Base-by-base conservation (phyloP, 1,140 invertebrate species). In the Drosophila erecta region DNA sequence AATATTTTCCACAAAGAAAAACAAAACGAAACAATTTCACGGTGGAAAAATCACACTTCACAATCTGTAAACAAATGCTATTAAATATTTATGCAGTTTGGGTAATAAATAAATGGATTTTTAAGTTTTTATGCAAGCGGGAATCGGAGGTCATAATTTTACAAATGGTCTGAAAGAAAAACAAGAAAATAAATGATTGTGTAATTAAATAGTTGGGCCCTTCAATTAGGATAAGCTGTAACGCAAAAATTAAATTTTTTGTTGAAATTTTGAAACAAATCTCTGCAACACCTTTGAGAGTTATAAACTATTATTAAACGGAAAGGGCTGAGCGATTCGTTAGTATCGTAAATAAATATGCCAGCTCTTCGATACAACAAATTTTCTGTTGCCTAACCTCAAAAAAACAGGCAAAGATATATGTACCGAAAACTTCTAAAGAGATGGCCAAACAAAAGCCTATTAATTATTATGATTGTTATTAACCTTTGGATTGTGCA, bases 1-100 rank as follows among this genome's bases (percentile, higher is more conserved):
- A 74, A 70, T 75, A 81, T 78, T 77, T 77, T 78, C 77, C 55
- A 81, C 59, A 78, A 66, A 75, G 61, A 80, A 77, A 51, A 47
- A 79, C 64, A 70, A 81, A 87, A 71, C 60, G 41, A 75, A 76
- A 40, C 61, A 67, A 76, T 76, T 75, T 51, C 54, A 59, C 53
- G 50, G 54, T 65, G 54, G 12, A 67, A 57, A 65, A 59, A 61
- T 53, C 22, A 44, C 8, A 17, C 27, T 56, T 38, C 46, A 24
- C 12, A 35, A 12, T 24, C 15, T 6, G 40, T 38, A 43, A 64
- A 75, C 46, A 75, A 67, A 57, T 65, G 12, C 40, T 57, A 24
- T 70, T 47, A 70, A 69, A 70, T 56, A 33, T 69, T 70, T 70
- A 46, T 79, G 66, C 24, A 58, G 50, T 65, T 64, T 24, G 54